A percentile compares a stretch with the other conserved stretches of the same genome.
These are phyloP conservation scores for Gnathonemus echidnorhynchus DNA, from an alignment of 2,113 vertebrate genomes.

Conservation along the genomic window DNA sequence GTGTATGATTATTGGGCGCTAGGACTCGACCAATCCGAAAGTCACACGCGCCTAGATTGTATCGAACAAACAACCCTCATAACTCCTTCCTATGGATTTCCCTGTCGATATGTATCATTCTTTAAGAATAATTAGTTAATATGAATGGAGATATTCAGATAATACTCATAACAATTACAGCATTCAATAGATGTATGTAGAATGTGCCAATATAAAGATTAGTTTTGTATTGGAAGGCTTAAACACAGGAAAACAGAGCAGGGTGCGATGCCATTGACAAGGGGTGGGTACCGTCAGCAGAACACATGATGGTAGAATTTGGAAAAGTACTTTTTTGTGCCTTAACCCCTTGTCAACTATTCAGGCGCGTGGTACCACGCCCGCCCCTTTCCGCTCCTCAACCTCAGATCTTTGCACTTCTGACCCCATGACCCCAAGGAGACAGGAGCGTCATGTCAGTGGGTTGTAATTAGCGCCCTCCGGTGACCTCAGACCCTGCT, in stretches of 20 bases:
- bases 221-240: conserved; percentile 4
- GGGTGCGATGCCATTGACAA: background rate
- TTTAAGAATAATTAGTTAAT: conserved; percentile 10
- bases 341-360: background rate
- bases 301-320: background rate
- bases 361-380: background rate
- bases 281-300: background rate
- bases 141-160: conserved; percentile 3
- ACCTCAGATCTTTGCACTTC: conserved; percentile 51
- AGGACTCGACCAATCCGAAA: background rate
- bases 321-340: background rate
- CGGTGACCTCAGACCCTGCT: conserved; percentile 61
- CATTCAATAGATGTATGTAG: background rate
- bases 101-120: background rate
- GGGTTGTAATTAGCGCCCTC: conserved; percentile 76
- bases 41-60: background rate
- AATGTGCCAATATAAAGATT: conserved; percentile 20
- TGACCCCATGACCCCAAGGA: conserved; percentile 65
- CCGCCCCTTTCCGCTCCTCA: conserved; percentile 17
- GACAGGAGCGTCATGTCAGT: conserved; percentile 62
- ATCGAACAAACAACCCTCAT: background rate
- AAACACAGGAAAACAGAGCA: background rate
- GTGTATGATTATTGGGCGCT: background rate
- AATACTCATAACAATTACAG: conserved; percentile 6
- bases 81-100: background rate